Evolutionary conservation across 1,140 invertebrate genomes (phyloP).

Genomic region (Drosophila azteca): DNA sequence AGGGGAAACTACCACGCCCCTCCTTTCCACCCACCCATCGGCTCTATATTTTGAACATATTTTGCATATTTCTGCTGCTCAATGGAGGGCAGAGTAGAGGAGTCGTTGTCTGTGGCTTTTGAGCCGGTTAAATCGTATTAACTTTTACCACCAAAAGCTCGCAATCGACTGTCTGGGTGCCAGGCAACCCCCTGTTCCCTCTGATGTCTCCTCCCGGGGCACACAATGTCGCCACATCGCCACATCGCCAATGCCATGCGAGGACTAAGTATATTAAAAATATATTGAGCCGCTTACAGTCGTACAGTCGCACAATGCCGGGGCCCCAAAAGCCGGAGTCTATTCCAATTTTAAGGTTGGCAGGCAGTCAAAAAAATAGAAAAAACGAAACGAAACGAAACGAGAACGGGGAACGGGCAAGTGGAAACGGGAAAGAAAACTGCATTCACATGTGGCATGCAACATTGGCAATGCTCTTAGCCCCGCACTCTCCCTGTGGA

Average conservation of each 20-base stretch:
- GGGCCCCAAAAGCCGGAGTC: constrained; percentile 34
- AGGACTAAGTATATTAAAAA: constrained; percentile 76
- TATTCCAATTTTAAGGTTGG: constrained; percentile 57
- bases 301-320: constrained; percentile 56
- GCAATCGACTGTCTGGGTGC: constrained; percentile 48
- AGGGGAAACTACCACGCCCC: constrained; percentile 38
- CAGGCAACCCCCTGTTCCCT: not conserved
- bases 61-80: constrained; percentile 66
- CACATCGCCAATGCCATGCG: constrained; percentile 27
- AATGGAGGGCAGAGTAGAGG: not conserved
- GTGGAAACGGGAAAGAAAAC: constrained; percentile 5
- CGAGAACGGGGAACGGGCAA: not conserved
- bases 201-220: not conserved
- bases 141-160: constrained; percentile 66
- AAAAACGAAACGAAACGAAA: too few relatives aligned
- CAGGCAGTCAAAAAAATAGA: constrained; percentile 59
- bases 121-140: constrained; percentile 77
- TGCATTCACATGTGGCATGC: constrained; percentile 68
- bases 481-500: constrained; percentile 22
- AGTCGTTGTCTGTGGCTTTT: constrained; percentile 62
- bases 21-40: constrained; percentile 17
- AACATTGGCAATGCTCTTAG: constrained; percentile 53
- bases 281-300: constrained; percentile 77
- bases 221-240: constrained; percentile 55
- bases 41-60: constrained; percentile 43